Evolutionary conservation across 2,113 vertebrate genomes (phyloP).

Genomic region (Bothrops jararaca): DNA sequence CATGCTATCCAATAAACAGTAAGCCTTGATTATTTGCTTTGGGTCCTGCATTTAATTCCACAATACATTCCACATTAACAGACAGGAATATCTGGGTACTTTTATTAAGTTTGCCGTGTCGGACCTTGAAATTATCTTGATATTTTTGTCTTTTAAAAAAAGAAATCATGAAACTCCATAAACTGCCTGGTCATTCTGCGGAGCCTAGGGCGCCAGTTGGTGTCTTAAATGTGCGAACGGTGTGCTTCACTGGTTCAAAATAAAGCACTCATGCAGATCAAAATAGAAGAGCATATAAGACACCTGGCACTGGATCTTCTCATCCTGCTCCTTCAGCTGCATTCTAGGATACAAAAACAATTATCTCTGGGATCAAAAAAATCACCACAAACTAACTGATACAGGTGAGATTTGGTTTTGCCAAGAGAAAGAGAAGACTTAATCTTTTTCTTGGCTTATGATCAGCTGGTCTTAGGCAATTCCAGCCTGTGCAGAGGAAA

Average conservation of each 20-base stretch:
- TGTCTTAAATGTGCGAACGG: background rate
- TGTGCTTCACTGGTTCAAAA: background rate
- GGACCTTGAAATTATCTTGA: background rate
- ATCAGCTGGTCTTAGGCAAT: background rate
- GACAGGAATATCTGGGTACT: background rate
- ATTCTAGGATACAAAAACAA: background rate
- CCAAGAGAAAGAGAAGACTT: background rate
- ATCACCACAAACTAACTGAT: no score
- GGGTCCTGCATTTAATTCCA: background rate
- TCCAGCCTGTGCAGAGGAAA: background rate
- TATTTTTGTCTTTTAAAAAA: background rate
- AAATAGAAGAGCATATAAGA: background rate
- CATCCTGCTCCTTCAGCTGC: background rate
- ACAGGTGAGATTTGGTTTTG: background rate
- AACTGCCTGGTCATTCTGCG: background rate
- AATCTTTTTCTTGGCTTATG: no score
- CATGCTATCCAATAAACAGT: background rate
- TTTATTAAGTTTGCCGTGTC: background rate
- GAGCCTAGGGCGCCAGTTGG: background rate
- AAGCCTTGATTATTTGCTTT: background rate
- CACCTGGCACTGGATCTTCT: background rate
- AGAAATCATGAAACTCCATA: background rate
- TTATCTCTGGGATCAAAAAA: background rate
- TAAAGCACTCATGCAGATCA: background rate
- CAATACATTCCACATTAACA: background rate